Conservation (phyloP, 2,797 vertebrate genomes). For the Schizopygopsis malacanthus region DNA sequence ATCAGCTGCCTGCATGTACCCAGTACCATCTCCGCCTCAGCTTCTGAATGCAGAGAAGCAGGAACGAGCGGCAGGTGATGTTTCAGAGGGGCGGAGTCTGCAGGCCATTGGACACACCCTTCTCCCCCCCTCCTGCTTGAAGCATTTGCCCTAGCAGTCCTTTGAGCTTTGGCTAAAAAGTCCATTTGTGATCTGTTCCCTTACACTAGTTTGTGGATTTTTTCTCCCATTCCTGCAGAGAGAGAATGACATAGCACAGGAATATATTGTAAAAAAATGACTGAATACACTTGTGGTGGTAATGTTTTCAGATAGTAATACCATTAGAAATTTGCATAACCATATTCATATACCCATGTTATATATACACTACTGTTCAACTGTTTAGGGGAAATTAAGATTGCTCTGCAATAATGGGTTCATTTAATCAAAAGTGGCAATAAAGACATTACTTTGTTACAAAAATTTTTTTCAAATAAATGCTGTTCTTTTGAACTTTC, state of each 20-base stretch:
- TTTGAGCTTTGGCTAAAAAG: constrained; percentile 35
- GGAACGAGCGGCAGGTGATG: constrained; percentile 14
- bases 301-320: not conserved
- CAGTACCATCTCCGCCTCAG: constrained; percentile 47
- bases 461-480: not conserved
- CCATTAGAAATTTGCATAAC: not conserved
- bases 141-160: constrained; percentile 42
- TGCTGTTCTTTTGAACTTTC: not conserved
- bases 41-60: constrained; percentile 47
- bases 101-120: constrained; percentile 30
- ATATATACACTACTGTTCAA: not conserved
- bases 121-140: constrained; percentile 23
- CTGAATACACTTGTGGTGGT: not conserved
- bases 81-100: constrained; percentile 33
- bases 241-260: not conserved
- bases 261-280: not conserved
- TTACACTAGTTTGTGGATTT: constrained; percentile 76
- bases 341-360: not conserved
- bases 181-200: constrained; percentile 10
- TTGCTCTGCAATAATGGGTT: not conserved
- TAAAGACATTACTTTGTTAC: not conserved
- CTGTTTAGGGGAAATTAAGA: not conserved
- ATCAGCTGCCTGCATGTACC: constrained; percentile 64
- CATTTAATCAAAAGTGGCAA: not conserved
- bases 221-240: constrained; percentile 94